A percentile compares a stretch with the other conserved stretches of the same genome.
phyloP scores from a whole-genome alignment of 2,113 vertebrate species.

The Malaclemys terrapin region DNA sequence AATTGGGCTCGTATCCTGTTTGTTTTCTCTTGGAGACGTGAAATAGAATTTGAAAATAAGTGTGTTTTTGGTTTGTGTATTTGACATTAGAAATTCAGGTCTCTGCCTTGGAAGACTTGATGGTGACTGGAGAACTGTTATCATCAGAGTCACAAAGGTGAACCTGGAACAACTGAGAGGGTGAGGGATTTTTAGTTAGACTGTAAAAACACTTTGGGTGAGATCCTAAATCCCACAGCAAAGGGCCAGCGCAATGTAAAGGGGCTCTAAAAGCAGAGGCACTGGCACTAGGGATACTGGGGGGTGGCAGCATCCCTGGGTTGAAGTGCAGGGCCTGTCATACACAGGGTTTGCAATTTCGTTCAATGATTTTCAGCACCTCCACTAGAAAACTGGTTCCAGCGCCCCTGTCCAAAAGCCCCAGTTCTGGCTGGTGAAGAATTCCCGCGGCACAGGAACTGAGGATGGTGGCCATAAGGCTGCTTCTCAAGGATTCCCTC shows the following conservation, averaged over 20 bases:
- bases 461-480: background rate
- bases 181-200: background rate
- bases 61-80: background rate
- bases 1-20: background rate
- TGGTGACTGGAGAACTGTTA: background rate
- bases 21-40: background rate
- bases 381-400: background rate
- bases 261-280: background rate
- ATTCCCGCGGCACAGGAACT: no score
- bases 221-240: background rate
- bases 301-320: background rate
- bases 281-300: background rate
- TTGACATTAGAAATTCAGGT: background rate
- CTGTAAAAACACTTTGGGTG: background rate
- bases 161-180: background rate
- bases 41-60: background rate
- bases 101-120: background rate
- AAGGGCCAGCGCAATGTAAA: background rate
- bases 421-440: background rate
- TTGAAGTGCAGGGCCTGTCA: background rate
- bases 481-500: background rate
- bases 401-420: background rate
- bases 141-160: background rate
- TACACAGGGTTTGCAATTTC: background rate
- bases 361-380: background rate